Conservation (phyloP, 64 coral and sea anemone genomes). For the Montipora sp. region DNA sequence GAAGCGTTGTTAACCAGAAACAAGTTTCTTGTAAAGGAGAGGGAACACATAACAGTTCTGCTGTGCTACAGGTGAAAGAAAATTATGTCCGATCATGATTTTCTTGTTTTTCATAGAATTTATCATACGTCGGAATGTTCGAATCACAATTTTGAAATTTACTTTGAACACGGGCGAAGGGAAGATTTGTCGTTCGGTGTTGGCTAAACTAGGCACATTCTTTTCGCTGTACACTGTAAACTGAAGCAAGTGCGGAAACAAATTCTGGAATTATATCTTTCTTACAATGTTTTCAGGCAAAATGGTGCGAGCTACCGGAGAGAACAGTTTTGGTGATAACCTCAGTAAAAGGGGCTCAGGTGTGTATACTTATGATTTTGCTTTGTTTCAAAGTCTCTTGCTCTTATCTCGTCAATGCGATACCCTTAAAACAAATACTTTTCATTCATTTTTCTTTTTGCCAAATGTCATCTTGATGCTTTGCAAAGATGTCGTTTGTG, state of each 20-base stretch:
- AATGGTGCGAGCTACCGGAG: conserved; percentile 88
- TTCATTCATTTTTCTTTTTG: too few species aligned
- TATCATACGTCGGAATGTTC: background rate
- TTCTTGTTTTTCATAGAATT: background rate
- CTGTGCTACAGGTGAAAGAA: conserved; percentile 71
- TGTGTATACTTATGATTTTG: background rate
- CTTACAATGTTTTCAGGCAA: conserved; percentile 58
- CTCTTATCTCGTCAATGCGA: too few species aligned
- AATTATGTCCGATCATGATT: background rate
- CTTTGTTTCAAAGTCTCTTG: too few species aligned
- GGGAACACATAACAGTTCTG: conserved; percentile 88
- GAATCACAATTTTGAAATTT: background rate
- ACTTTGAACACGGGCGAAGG: background rate
- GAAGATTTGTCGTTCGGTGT: background rate
- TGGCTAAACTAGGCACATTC: background rate
- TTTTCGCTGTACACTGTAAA: background rate
- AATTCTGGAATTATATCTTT: background rate
- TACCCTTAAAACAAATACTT: too few species aligned
- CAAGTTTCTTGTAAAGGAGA: conserved; percentile 95
- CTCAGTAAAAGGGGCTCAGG: conserved; percentile 89
- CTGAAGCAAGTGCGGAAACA: too few species aligned
- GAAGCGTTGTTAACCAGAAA: conserved; percentile 60
- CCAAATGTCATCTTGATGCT: too few species aligned
- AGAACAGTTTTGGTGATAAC: conserved; percentile 86
- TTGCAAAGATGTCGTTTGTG: too few species aligned